Evolutionary conservation across 2,888 invertebrate species (phyloP), one percentile per base, ranked within the genome.

Genomic region (Trichogramma evanescens): DNA sequence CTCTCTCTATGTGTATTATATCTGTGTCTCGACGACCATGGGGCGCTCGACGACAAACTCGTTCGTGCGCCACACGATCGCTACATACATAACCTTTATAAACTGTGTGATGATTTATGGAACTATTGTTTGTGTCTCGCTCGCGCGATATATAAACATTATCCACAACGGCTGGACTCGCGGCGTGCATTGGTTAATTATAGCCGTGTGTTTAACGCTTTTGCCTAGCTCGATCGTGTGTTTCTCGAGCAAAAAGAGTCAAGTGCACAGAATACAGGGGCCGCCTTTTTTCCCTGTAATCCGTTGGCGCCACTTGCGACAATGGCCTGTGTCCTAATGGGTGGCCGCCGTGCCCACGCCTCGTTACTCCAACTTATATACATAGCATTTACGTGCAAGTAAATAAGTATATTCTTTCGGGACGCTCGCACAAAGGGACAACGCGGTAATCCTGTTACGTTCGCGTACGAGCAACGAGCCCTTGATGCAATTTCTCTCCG

Each of bases 371-470:
- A 13, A 13, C 13, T 13, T 13, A 13, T 13, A 13, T 13, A 13
- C 13, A 13, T 2, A 13, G 13, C 13, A 13, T 13, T 13, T 13
- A 13, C 13, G 13, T 13, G 13, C 13, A 13, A 13, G 13, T 13
- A 13, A 13, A 13, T 13, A 13, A 13, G 13, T 13, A 2, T 13
- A 13, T 13, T 13, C 13, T 13, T 13, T 13, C 13, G 13, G 13
- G 13, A 13, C 13, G 13, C 13, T 13, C 13, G 13, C 13, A 13
- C 13, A 13, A 13, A 13, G 13, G 13, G 13, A 13, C 13, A 13
- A 13, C 13, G 13, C 13, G 13, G 65, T 74, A 72, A 73, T 74
- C 73, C 71, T 68, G 67, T 74, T 74, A 71, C 66, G 68, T 61
- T 62, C 66, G 68, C 66, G 67, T 13, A 13, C 13, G 13, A 13